Evolutionary conservation across 2,888 invertebrate genomes (phyloP), one percentile per base, ranked within the genome.

Genomic region (Nomada fucata): DNA sequence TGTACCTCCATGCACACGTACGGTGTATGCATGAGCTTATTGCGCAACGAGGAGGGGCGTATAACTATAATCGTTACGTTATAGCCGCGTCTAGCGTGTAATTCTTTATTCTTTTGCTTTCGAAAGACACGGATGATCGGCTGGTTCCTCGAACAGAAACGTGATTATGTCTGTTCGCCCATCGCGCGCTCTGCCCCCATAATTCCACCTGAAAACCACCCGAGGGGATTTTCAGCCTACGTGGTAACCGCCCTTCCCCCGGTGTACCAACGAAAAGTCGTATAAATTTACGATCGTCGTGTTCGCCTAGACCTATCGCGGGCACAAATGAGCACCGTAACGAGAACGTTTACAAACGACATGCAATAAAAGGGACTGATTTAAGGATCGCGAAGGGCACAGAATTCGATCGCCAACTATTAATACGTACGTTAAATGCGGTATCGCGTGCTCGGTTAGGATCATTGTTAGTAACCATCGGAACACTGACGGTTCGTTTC

Each of bases 211-310:
- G 64, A 50, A 65, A 71, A 61, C 47, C n/a, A 65, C 72, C 61
- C 18, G 3, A 52, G 63, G 67, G 13, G 42, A 76, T 82, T 63
- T 63, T 47, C 2, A 50, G 44, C 55, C 20, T 26, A 65, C 72
- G 61, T 36, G 36, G 36, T 36, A 36, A 36, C 36, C 36, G 36
- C 55, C 67, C 57, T 23, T 18, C 69, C 36, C 13, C 36, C 59
- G 65, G 50, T 36, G 47, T 70, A 26, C 53, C 53, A n/a, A 53
- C 68, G 72, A 61, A 64, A 72, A 76, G 50, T 78, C 73, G 69
- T 78, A 69, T 52, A 60, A 78, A 60, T 81, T 81, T 81, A 81
- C 80, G 73, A 78, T 69, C 72, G 52, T 36, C 18, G 18, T 59
- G 53, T 59, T 64, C 57, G 63, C 63, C 64, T 73, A 47, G 23